These are phyloP conservation scores for Drosophila leonis DNA, from an alignment of 2,888 invertebrate species.

Conservation along the genomic window DNA sequence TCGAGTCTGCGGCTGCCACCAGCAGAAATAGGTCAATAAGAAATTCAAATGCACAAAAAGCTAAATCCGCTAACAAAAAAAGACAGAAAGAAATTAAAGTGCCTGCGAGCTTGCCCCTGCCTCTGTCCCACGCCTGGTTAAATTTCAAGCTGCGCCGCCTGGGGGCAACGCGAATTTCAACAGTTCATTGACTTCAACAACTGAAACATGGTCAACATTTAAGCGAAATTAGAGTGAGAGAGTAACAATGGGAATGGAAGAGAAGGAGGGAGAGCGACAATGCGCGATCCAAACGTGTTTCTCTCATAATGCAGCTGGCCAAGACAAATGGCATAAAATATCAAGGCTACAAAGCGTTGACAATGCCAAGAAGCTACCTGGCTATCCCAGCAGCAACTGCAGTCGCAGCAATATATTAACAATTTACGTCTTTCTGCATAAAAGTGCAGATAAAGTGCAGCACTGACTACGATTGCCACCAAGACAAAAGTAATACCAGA, in stretches of 20 bases:
- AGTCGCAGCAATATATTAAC: conserved; percentile 5
- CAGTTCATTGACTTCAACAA: conserved; percentile 42
- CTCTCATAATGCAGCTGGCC: conserved; percentile 38
- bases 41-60: conserved; percentile 41
- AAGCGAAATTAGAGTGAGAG: conserved; percentile 31
- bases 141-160: conserved; percentile 16
- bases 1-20: conserved; percentile 15
- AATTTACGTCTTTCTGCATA: conserved; percentile 8
- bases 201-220: conserved; percentile 35
- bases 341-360: conserved; percentile 34
- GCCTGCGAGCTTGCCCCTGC: background rate
- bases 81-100: conserved; percentile 24
- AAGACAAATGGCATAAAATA: conserved; percentile 43
- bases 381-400: background rate
- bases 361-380: conserved; percentile 29
- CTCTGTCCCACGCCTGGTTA: background rate
- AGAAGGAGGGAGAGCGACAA: background rate
- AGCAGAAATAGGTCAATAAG: conserved; percentile 45
- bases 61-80: conserved; percentile 14
- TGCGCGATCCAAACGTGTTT: conserved; percentile 29
- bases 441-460: conserved; percentile 21
- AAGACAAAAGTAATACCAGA: background rate
- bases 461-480: background rate
- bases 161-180: conserved; percentile 30
- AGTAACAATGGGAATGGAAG: background rate